Percentiles rank a stretch among this genome's conserved stretches.
Evolutionary conservation across 2,113 vertebrate species (phyloP).

Genomic region (Serinus canaria): DNA sequence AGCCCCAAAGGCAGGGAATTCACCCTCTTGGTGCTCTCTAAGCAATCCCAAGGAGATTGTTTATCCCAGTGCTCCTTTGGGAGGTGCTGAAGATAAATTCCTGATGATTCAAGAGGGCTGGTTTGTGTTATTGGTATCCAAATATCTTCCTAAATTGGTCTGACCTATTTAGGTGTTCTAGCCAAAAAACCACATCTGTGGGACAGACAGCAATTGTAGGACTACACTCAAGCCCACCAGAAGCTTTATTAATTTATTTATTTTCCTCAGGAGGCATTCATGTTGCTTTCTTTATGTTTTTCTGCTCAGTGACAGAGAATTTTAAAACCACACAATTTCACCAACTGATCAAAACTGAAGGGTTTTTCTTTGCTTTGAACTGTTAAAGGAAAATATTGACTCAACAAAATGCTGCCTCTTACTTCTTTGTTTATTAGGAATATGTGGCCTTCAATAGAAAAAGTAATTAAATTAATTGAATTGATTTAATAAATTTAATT

Average conservation of each 20-base stretch:
- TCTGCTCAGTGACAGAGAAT: background rate
- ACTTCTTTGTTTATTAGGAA: background rate
- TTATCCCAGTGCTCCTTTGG: background rate
- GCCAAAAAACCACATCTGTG: accelerated
- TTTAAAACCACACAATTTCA: background rate
- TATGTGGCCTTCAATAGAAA: background rate
- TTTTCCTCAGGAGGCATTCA: background rate
- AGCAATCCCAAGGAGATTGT: accelerated
- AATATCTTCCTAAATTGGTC: background rate
- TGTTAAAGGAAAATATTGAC: background rate
- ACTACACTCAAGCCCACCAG: background rate
- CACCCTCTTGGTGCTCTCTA: accelerated
- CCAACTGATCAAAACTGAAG: background rate
- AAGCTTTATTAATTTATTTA: background rate
- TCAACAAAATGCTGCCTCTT: background rate
- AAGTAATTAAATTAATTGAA: background rate
- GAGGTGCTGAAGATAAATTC: accelerated
- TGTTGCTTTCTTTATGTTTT: background rate
- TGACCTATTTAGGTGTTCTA: accelerated
- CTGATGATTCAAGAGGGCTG: background rate
- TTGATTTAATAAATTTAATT: background rate
- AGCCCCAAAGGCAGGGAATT: background rate
- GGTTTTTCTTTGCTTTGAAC: background rate
- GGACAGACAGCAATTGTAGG: accelerated
- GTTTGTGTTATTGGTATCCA: background rate